Conservation (phyloP, 2,888 invertebrate species). For the Ecliptopera silaceata region DNA sequence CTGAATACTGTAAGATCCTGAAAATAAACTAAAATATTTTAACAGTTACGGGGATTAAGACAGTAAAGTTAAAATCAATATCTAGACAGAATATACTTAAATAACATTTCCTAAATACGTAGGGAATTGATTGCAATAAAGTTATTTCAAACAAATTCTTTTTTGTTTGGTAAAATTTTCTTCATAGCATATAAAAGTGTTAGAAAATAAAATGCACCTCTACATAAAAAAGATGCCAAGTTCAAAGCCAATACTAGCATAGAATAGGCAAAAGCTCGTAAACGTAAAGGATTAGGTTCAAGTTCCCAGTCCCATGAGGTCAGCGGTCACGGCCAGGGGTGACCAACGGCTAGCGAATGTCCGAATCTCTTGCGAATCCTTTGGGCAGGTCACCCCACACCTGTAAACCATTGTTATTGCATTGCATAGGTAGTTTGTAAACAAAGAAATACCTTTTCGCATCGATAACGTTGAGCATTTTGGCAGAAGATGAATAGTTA, state of each 20-base stretch:
- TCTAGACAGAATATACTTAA: too few relatives aligned
- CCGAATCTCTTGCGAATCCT: constrained; percentile 41
- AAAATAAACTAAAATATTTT: too few relatives aligned
- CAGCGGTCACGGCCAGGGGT: constrained; percentile 77
- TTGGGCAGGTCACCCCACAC: constrained; percentile 52
- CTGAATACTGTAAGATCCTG: too few relatives aligned
- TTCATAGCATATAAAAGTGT: too few relatives aligned
- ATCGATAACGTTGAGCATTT: constrained; percentile 33
- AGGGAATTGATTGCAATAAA: too few relatives aligned
- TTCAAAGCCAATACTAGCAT: constrained; percentile 51
- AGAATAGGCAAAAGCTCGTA: constrained; percentile 8
- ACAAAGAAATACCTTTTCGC: constrained; percentile 40
- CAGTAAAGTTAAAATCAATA: too few relatives aligned
- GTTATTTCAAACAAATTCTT: too few relatives aligned
- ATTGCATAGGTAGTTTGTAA: background rate
- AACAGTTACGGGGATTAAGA: too few relatives aligned
- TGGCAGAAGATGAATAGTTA: constrained; percentile 31
- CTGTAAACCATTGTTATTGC: constrained; percentile 44
- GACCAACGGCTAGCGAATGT: constrained; percentile 71
- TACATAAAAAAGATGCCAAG: constrained; percentile 32
- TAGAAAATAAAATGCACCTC: too few relatives aligned
- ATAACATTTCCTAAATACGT: too few relatives aligned
- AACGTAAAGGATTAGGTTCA: constrained; percentile 56
- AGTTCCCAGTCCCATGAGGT: constrained; percentile 76
- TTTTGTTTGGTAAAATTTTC: too few relatives aligned